Evolutionary conservation across 2,113 vertebrate species (phyloP).

Genomic region (Hydropotes inermis): DNA sequence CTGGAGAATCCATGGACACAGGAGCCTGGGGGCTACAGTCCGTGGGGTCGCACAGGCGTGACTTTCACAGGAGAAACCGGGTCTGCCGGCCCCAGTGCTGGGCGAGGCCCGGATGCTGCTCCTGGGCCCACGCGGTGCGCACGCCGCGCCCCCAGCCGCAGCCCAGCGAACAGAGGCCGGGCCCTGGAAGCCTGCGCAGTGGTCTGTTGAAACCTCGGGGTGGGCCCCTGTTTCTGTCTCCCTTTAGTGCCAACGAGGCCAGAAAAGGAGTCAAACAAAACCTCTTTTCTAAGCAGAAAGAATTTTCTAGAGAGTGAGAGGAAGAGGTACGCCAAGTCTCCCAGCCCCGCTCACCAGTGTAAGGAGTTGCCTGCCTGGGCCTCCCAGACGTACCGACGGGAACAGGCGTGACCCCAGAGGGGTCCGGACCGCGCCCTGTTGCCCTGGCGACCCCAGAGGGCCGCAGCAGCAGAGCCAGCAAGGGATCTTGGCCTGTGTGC

Average conservation of each 20-base stretch:
- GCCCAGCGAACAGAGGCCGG: background rate
- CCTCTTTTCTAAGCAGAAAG: conserved; percentile 56
- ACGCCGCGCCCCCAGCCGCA: background rate
- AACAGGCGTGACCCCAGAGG: fast-evolving
- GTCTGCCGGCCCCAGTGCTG: background rate
- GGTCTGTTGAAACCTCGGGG: background rate
- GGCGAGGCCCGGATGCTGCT: background rate
- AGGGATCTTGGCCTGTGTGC: background rate
- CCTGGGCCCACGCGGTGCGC: fast-evolving
- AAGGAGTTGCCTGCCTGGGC: background rate
- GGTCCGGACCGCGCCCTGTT: background rate
- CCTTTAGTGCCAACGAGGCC: conserved; percentile 2
- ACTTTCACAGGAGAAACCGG: background rate
- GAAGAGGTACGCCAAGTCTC: background rate
- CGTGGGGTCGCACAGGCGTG: fast-evolving
- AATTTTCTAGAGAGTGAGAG: background rate
- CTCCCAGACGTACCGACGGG: background rate
- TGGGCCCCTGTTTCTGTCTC: conserved; percentile 36
- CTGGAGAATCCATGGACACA: background rate
- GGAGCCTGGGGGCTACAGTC: background rate
- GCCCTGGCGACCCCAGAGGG: background rate
- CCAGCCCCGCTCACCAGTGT: background rate
- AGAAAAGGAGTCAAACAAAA: conserved; percentile 40
- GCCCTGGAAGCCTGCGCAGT: background rate
- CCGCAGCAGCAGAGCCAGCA: fast-evolving